Evolutionary conservation across 2,113 vertebrate genomes (phyloP).

Genomic region (Trogon surrucura): DNA sequence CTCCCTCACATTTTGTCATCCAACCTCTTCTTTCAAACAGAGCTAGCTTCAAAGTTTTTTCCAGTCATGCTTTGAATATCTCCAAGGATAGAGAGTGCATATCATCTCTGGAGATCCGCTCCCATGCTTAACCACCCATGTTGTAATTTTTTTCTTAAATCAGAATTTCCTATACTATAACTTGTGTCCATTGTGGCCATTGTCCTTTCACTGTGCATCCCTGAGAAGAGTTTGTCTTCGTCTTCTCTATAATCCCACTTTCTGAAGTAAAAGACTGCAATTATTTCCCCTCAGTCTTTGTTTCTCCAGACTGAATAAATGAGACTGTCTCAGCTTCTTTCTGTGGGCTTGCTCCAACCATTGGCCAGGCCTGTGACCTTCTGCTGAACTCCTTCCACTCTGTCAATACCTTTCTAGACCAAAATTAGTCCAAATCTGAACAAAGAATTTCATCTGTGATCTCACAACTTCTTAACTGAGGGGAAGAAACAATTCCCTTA

Average conservation of each 20-base stretch:
- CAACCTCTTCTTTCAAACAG: not conserved
- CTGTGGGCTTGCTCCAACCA: not conserved
- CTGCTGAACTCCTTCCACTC: not conserved
- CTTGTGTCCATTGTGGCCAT: not conserved
- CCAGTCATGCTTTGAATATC: not conserved
- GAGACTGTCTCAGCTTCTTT: not conserved
- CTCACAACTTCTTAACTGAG: not conserved
- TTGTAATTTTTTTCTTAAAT: not conserved
- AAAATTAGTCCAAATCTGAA: not conserved
- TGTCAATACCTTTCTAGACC: not conserved
- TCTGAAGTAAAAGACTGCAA: not conserved
- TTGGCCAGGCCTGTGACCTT: not conserved
- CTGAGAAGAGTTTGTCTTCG: not conserved
- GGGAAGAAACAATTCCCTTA: not conserved
- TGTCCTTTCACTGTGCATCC: not conserved
- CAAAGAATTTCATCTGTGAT: not conserved
- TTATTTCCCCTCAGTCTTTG: not conserved
- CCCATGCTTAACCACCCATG: not conserved
- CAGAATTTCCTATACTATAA: not conserved
- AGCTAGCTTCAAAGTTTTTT: not conserved
- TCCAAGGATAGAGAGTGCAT: not conserved
- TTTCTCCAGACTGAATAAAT: not conserved
- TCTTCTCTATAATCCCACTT: not conserved
- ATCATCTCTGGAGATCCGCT: not conserved
- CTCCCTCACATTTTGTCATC: not conserved